Percentiles rank a stretch among this genome's conserved stretches.
These are phyloP conservation scores for Nicator chloris DNA, from an alignment of 2,113 vertebrate genomes.

Conservation along the genomic window DNA sequence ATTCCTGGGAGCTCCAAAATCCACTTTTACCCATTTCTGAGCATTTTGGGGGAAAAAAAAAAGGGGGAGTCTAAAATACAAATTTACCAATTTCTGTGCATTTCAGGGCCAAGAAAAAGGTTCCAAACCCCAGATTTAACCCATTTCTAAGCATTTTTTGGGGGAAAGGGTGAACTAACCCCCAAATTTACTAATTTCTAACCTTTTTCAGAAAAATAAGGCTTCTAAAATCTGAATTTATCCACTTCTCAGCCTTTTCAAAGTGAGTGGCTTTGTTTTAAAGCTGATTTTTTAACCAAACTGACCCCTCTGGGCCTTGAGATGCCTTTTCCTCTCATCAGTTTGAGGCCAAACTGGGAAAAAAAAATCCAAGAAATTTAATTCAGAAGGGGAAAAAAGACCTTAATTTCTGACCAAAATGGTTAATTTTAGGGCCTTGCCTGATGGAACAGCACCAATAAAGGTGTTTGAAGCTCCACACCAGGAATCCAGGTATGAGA, in stretches of 20 bases:
- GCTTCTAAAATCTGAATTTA: background rate
- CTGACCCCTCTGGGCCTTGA: background rate
- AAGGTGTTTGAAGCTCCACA: background rate
- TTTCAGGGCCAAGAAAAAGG: background rate
- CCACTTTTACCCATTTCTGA: background rate
- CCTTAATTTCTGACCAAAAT: background rate
- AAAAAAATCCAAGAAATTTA: background rate
- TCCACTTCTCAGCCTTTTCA: fast-evolving
- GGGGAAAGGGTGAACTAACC: fast-evolving
- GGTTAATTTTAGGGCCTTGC: background rate
- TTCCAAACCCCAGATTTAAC: background rate
- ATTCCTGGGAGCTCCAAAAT: background rate
- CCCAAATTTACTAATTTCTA: background rate
- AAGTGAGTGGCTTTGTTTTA: background rate
- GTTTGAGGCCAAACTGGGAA: background rate
- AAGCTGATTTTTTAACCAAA: background rate
- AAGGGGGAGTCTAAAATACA: background rate
- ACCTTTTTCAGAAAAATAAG: fast-evolving
- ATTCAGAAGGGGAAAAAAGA: no score
- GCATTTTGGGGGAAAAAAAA: background rate
- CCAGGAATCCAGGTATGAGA: background rate
- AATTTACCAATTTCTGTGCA: background rate
- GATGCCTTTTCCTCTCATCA: fast-evolving
- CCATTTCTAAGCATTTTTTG: fast-evolving
- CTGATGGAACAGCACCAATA: no score